Conservation (phyloP, 2,797 vertebrate genomes). For the Pantherophis alleghaniensis region DNA sequence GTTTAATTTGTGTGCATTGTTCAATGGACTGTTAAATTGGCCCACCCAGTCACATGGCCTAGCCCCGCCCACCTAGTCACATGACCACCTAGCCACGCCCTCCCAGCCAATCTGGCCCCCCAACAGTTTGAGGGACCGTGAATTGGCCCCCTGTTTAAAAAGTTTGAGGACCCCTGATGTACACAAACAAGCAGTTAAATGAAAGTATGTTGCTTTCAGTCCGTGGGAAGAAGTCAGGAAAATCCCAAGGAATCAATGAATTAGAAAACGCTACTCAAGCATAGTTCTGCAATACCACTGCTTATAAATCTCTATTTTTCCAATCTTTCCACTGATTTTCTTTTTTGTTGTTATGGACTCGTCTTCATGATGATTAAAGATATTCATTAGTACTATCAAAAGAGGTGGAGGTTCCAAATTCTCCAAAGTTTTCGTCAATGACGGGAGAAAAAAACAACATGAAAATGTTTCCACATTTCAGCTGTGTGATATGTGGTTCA, state of each 20-base stretch:
- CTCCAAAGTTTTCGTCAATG: not conserved
- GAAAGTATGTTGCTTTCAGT: not conserved
- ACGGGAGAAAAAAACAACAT: not conserved
- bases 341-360: not conserved
- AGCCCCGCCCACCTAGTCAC: too few relatives aligned
- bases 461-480: not conserved
- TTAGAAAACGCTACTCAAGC: not conserved
- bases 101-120: too few relatives aligned
- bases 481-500: not conserved
- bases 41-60: too few relatives aligned
- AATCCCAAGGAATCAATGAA: not conserved
- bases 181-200: not conserved
- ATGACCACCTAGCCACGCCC: too few relatives aligned
- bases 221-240: not conserved
- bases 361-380: not conserved
- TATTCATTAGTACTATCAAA: not conserved
- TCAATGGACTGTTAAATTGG: too few relatives aligned
- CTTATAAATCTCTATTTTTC: not conserved
- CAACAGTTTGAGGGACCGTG: too few relatives aligned
- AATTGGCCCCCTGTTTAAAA: too few relatives aligned
- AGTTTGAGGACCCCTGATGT: too few relatives aligned
- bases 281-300: not conserved
- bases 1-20: too few relatives aligned
- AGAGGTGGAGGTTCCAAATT: not conserved
- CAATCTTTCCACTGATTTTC: not conserved